Percentiles rank a stretch among this genome's conserved stretches.
Conservation (phyloP, 2,888 invertebrate species). For the Trichopria drosophilae region DNA sequence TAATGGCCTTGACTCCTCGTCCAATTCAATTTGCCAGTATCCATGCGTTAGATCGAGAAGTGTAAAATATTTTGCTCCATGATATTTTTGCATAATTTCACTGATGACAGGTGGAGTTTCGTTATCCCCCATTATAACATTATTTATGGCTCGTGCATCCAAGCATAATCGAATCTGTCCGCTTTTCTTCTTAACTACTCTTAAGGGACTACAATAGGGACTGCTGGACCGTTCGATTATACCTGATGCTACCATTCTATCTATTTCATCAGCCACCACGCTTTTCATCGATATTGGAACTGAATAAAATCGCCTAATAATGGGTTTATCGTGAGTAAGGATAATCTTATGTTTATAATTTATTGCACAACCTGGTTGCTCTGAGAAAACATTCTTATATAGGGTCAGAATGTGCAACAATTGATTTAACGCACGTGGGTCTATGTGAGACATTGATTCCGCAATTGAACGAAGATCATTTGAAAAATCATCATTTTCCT, state of each 20-base stretch:
- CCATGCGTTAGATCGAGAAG: constrained; percentile 36
- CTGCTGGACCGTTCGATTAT: no score
- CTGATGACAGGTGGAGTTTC: constrained; percentile 33
- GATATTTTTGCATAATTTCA: no score
- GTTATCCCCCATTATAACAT: constrained; percentile 39
- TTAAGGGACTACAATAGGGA: no score
- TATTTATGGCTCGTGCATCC: constrained; percentile 44
- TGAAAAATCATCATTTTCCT: no score
- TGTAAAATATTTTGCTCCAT: constrained; percentile 30
- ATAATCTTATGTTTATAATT: constrained; percentile 37
- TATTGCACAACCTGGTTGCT: no score
- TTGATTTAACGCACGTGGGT: no score
- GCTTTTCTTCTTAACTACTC: no score
- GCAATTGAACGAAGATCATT: no score
- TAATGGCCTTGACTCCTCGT: constrained; percentile 26
- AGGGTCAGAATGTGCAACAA: no score
- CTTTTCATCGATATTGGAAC: no score
- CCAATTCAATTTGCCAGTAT: constrained; percentile 34
- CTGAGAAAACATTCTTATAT: constrained; percentile 27
- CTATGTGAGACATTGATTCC: no score
- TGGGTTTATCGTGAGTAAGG: constrained; percentile 31
- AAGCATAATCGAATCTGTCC: no score
- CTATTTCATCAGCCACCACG: constrained; percentile 37
- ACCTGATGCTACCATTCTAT: constrained; percentile 39
- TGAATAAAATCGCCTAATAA: constrained; percentile 30